Evolutionary conservation across 2,797 vertebrate genomes (phyloP).

Genomic region (Lithobates sylvaticus): DNA sequence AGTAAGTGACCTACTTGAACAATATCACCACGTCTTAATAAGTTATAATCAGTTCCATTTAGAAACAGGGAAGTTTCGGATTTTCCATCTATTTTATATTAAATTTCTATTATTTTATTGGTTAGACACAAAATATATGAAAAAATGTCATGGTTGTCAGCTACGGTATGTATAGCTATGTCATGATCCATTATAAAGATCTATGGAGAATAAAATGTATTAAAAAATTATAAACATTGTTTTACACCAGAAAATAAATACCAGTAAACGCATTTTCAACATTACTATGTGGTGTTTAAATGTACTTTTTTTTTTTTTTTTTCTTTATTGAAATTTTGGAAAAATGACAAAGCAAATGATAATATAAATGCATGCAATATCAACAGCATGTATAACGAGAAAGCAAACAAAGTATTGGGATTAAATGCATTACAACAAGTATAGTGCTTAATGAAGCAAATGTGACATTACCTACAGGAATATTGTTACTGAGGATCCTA

Average conservation of each 20-base stretch:
- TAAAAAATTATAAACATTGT: not conserved
- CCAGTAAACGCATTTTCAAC: too few species aligned
- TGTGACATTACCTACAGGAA: too few species aligned
- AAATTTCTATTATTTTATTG: slow-evolving; percentile 23
- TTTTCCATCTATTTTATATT: slow-evolving; percentile 24
- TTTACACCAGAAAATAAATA: not conserved
- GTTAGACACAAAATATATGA: slow-evolving; percentile 36
- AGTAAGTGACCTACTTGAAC: slow-evolving; percentile 15
- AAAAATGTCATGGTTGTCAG: slow-evolving; percentile 11
- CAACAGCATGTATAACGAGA: too few species aligned
- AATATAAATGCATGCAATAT: too few species aligned
- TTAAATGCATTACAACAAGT: too few species aligned
- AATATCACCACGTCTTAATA: slow-evolving; percentile 21
- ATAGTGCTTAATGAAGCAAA: too few species aligned
- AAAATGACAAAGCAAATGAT: too few species aligned
- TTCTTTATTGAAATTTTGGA: too few species aligned
- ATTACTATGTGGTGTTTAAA: not conserved
- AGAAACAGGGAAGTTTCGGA: slow-evolving; percentile 13
- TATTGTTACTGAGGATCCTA: too few species aligned
- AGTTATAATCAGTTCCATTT: slow-evolving; percentile 25
- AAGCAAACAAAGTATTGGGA: too few species aligned
- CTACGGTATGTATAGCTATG: not conserved
- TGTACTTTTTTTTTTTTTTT: too few species aligned
- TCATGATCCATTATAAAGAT: not conserved
- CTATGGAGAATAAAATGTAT: not conserved